A percentile compares a stretch with the other conserved stretches of the same genome.
phyloP scores from a whole-genome alignment of 2,797 vertebrate species.

The Pangasius macronema region DNA sequence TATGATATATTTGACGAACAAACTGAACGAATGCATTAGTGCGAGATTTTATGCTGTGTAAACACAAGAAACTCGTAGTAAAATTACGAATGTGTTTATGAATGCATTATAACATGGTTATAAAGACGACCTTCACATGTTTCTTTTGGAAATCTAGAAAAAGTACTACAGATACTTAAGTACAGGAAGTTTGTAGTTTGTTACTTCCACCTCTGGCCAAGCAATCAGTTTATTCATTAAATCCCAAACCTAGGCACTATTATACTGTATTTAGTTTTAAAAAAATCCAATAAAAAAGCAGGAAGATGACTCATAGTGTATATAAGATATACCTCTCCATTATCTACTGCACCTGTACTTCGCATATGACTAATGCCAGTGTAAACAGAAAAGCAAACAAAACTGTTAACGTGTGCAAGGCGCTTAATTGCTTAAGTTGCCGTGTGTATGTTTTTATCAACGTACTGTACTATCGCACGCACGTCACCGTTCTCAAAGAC shows the following conservation, averaged over 20 bases:
- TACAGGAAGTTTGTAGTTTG: background rate
- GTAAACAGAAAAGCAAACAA: slow-evolving; percentile 46
- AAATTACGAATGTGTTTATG: background rate
- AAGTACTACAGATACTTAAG: too few species aligned
- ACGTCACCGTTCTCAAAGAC: background rate
- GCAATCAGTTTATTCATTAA: background rate
- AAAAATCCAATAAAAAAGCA: slow-evolving; percentile 5
- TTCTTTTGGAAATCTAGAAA: too few species aligned
- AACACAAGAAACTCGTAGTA: slow-evolving; percentile 30
- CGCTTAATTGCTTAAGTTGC: slow-evolving; percentile 22
- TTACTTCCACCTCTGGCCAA: background rate
- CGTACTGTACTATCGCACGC: background rate
- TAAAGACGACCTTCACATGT: background rate
- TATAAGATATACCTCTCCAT: slow-evolving; percentile 31
- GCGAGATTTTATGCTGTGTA: background rate
- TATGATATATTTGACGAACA: slow-evolving; percentile 1
- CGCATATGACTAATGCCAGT: slow-evolving; percentile 41
- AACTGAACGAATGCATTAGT: background rate
- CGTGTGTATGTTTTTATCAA: slow-evolving; percentile 4
- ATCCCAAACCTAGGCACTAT: background rate
- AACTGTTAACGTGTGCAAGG: slow-evolving; percentile 33
- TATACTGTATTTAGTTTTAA: background rate
- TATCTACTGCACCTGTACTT: slow-evolving; percentile 50
- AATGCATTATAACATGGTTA: background rate
- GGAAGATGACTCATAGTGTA: slow-evolving; percentile 41